Evolutionary conservation across 2,888 invertebrate species (phyloP), one percentile per base, ranked within the genome.

Genomic region (Eupeodes latifasciatus): DNA sequence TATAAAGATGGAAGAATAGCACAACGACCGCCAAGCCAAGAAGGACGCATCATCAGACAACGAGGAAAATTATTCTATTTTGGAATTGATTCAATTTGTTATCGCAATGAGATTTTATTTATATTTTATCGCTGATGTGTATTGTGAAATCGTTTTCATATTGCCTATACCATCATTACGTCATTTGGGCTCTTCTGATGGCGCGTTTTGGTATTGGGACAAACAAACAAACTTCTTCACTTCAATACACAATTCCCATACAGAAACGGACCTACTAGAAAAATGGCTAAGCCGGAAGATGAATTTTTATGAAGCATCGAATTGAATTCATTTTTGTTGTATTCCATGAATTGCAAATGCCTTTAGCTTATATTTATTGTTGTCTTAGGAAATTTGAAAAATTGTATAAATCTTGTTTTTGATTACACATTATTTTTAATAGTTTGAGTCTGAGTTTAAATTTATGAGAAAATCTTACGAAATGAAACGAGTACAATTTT

Each of bases 41-140:
- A 49, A 47, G 27, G 49, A 47, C 47, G 47, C 19, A 40, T 9
- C 40, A 40, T 5, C 12, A 27, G 19, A 19, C 44, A 44, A 57
- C 34, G 1, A 59, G 49, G 51, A 19, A 62, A 81, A 76, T 62
- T 57, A 69, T 79, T 86, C 78, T 75, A 75, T 82, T 82, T 82
- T 82, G 75, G 59, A 83, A 76, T 83, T 87, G 83, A 83, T 83
- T 83, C 82, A 87, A 87, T 87, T 87, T 83, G 71, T 66, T 40
- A 40, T 16, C 71, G 76, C 75, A 80, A 76, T 75, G 71, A 69
- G 79, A 86, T 86, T 69, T 59, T 62, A 76, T 64, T 74, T 62
- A 40, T 44, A 79, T 64, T 78, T 79, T 82, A 67, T 81, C 49
- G 76, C 27, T 27, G 27, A n/a, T 72, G 67, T 16, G 74, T 79